Evolutionary conservation across 2,888 invertebrate species (phyloP), one percentile per base, ranked within the genome.

Genomic region (Agrotis puta): DNA sequence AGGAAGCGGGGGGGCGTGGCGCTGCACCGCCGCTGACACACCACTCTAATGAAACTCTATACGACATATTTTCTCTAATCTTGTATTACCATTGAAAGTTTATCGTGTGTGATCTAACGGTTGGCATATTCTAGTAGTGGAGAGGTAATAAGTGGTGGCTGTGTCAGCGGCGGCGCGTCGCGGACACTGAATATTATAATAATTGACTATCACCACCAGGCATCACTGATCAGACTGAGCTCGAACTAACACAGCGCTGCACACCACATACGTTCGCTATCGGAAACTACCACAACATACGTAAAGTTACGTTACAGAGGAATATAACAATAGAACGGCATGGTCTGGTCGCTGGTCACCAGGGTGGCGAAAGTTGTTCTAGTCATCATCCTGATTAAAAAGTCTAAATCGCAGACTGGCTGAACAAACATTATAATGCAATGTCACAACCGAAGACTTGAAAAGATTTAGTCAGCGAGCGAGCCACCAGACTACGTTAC

Each of bases 151-250:
- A 0, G 14, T n/a, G 6, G 18, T 51, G 45, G 11, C 20, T 2
- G 47, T 58, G 92, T 86, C 90, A 86, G 79, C 87, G 87, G 81
- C 80, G 84, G 48, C 61, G 82, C 76, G 71, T 74, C 79, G 83
- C 74, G 83, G 85, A 81, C 77, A 84, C 86, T 88, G 83, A 90
- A 89, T 92, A 92, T 92, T 90, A 92, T 91, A 92, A 92, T 95
- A 95, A 95, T 95, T 95, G 95, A 95, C 95, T 93, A 94, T 92
- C 91, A 92, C 89, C 88, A 88, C 63, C 80, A 71, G 80, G 51
- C 79, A 75, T n/a, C 18, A 18, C 56, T 33, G 56, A 14, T 75
- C 90, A 88, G 87, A 88, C 89, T 86, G 88, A 87, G 86, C 86
- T 84, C 86, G 75, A 83, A 82, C 84, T 82, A 77, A 79, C 69